Conservation (phyloP, 2,797 vertebrate genomes). For the Rallus crepitans region DNA sequence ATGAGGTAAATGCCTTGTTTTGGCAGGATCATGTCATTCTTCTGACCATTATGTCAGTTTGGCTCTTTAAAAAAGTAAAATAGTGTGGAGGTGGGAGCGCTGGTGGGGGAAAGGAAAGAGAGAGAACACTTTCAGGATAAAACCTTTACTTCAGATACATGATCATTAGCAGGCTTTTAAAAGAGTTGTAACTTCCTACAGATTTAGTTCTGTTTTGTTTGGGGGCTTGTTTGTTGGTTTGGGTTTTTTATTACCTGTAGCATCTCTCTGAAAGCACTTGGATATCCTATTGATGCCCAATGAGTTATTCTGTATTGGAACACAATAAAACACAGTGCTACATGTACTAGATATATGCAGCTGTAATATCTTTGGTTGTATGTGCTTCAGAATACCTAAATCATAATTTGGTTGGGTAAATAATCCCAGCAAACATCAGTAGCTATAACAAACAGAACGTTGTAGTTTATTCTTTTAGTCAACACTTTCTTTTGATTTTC, state of each 20-base stretch:
- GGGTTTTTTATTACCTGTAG: too few species aligned
- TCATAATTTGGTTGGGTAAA: background rate
- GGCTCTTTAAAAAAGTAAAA: background rate
- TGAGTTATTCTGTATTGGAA: background rate
- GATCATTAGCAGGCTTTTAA: background rate
- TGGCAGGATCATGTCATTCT: background rate
- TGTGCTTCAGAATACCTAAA: background rate
- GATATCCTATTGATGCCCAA: background rate
- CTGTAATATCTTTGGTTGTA: background rate
- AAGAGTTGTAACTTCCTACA: background rate
- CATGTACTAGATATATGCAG: background rate
- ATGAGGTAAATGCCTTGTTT: background rate
- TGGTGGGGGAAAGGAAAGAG: background rate
- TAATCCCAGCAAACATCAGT: background rate
- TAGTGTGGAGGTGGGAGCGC: accelerated
- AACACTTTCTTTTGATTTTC: background rate
- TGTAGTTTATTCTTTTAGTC: background rate
- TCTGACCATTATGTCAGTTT: background rate
- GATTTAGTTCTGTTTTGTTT: background rate
- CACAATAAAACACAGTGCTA: background rate
- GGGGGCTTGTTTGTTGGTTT: too few species aligned
- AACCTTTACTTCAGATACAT: background rate
- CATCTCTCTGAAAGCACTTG: background rate
- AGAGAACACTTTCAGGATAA: background rate
- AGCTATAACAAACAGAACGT: background rate